These are phyloP conservation scores for Sula dactylatra DNA, from an alignment of 2,113 vertebrate species.

Conservation along the genomic window DNA sequence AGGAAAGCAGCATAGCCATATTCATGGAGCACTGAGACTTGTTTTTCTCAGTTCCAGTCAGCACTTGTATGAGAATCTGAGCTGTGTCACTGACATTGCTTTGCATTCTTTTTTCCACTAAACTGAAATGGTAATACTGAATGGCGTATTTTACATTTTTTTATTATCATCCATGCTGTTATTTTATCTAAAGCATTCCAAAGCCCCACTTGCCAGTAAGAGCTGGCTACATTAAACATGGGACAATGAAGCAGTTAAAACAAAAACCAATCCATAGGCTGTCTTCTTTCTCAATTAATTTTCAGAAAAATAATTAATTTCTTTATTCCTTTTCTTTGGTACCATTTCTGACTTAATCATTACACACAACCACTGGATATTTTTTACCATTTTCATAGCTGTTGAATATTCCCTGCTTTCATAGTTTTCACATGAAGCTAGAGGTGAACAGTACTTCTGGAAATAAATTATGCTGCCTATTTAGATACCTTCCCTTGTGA, in stretches of 20 bases:
- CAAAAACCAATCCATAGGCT: not conserved
- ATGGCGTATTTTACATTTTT: not conserved
- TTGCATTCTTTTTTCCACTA: not conserved
- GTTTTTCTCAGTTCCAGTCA: not conserved
- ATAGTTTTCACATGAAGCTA: not conserved
- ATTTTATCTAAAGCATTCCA: not conserved
- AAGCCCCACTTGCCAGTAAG: not conserved
- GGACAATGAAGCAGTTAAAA: not conserved
- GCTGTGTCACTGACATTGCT: not conserved
- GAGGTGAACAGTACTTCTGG: not conserved
- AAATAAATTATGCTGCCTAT: not conserved
- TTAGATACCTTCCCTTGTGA: not conserved
- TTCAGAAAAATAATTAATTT: not conserved
- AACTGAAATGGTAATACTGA: not conserved
- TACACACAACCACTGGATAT: not conserved
- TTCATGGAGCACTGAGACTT: rapidly evolving
- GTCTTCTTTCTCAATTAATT: not conserved
- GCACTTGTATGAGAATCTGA: not conserved
- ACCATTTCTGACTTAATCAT: not conserved
- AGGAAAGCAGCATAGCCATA: not conserved
- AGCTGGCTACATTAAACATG: not conserved
- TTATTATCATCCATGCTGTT: not conserved
- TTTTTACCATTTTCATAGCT: not conserved
- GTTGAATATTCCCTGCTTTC: not conserved
- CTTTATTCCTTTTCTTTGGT: not conserved